phyloP scores from a whole-genome alignment of 2,888 invertebrate species.

The Drosophila prostipennis region DNA sequence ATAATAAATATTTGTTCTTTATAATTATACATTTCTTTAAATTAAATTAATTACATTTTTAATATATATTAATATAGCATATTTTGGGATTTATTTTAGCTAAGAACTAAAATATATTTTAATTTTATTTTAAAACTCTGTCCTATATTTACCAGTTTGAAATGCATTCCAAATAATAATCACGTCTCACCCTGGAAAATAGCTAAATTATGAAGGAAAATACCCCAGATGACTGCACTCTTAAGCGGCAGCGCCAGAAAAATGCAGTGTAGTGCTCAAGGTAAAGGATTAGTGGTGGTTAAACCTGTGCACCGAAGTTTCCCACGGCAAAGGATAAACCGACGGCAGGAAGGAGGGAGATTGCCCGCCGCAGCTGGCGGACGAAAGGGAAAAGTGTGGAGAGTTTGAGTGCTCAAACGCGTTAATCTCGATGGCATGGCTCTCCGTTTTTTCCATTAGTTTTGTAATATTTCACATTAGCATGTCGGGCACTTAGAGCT shows the following conservation, averaged over 20 bases:
- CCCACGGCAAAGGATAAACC: conserved; percentile 55
- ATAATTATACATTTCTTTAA: too few species aligned
- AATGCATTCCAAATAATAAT: too few species aligned
- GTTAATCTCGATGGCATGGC: conserved; percentile 59
- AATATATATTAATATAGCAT: too few species aligned
- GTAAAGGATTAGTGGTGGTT: conserved; percentile 62
- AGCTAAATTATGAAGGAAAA: background rate
- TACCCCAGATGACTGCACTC: conserved; percentile 3
- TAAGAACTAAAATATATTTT: too few species aligned
- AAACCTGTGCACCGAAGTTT: conserved; percentile 52
- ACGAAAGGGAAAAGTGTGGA: conserved; percentile 47
- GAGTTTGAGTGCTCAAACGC: conserved; percentile 52
- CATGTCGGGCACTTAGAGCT: conserved; percentile 49
- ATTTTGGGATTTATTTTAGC: too few species aligned
- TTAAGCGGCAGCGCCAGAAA: conserved; percentile 13
- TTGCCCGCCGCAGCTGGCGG: conserved; percentile 36
- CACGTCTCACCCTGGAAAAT: background rate
- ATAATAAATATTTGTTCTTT: too few species aligned
- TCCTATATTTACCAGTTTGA: too few species aligned
- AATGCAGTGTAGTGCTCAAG: conserved; percentile 47
- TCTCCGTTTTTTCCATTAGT: conserved; percentile 51
- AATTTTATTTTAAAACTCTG: too few species aligned
- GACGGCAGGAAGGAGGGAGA: background rate
- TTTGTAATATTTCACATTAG: conserved; percentile 64
- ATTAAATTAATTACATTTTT: too few species aligned